These are phyloP conservation scores for Melikaiella ostensackeni DNA, from an alignment of 2,888 invertebrate genomes.

Conservation along the genomic window DNA sequence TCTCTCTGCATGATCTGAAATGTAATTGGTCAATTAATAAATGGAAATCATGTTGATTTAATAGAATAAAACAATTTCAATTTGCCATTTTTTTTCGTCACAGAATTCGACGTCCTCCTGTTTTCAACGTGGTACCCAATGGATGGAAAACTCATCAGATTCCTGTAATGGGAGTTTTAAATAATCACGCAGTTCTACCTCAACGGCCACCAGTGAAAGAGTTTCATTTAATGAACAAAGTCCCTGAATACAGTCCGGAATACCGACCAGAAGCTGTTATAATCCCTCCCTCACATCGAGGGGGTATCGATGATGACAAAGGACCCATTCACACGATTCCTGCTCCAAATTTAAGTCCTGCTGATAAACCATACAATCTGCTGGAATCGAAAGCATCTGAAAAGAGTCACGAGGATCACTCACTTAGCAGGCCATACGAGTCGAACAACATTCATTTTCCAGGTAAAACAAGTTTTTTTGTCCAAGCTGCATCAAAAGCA, in stretches of 20 bases:
- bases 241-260: slow-evolving; percentile 67
- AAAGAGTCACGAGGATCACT: slow-evolving; percentile 47
- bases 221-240: slow-evolving; percentile 66
- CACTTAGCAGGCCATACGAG: slow-evolving; percentile 53
- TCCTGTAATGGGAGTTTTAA: slow-evolving; percentile 59
- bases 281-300: slow-evolving; percentile 64
- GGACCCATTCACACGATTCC: slow-evolving; percentile 92
- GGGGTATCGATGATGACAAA: slow-evolving; percentile 75
- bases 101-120: slow-evolving; percentile 49
- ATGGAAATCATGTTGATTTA: too few relatives aligned
- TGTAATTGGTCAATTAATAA: too few relatives aligned
- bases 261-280: slow-evolving; percentile 62
- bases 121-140: slow-evolving; percentile 63
- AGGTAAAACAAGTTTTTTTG: slow-evolving; percentile 47
- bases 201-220: slow-evolving; percentile 69
- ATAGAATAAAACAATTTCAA: too few relatives aligned
- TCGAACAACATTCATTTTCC: slow-evolving; percentile 56
- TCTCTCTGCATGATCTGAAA: too few relatives aligned
- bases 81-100: not conserved
- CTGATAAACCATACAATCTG: slow-evolving; percentile 80
- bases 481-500: too few relatives aligned
- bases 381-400: slow-evolving; percentile 67
- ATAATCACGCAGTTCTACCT: slow-evolving; percentile 63
- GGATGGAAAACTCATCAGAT: slow-evolving; percentile 59
- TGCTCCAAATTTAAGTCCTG: slow-evolving; percentile 87